Conservation (phyloP, 1,140 invertebrate species). For the Schlechtendalia chinensis region DNA sequence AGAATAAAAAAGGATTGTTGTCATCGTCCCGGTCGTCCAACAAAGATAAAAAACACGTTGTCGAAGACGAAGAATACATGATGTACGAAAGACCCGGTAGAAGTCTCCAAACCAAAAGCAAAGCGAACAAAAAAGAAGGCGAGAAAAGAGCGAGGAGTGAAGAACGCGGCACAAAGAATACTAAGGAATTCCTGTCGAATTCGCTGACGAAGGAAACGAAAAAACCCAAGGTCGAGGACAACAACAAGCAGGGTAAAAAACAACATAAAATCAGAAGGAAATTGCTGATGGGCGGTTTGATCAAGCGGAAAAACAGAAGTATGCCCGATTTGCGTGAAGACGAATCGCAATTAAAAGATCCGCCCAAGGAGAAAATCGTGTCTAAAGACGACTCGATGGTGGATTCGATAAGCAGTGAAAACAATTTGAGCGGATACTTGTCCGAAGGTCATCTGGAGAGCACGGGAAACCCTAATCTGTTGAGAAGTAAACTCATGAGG, state of each 20-base stretch:
- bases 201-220: conserved; percentile 53
- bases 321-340: conserved; percentile 83
- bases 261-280: conserved; percentile 88
- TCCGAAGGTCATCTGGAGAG: conserved; percentile 84
- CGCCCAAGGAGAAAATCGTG: conserved; percentile 44
- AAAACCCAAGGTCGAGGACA: conserved; percentile 56
- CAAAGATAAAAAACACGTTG: conserved; percentile 60
- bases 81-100: conserved; percentile 65
- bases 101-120: conserved; percentile 62
- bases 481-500: conserved; percentile 82
- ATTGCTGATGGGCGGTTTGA: conserved; percentile 83
- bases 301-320: conserved; percentile 82
- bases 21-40: conserved; percentile 53
- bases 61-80: conserved; percentile 71
- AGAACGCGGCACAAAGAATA: conserved; percentile 69
- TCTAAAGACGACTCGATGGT: conserved; percentile 74
- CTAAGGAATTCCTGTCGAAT: conserved; percentile 54
- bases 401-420: conserved; percentile 65
- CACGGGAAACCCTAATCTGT: conserved; percentile 75
- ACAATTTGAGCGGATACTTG: conserved; percentile 73
- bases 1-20: conserved; percentile 68
- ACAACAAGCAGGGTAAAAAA: conserved; percentile 75
- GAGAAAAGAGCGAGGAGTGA: conserved; percentile 81
- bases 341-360: conserved; percentile 54
- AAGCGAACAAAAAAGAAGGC: conserved; percentile 69